phyloP scores from a whole-genome alignment of 2,797 vertebrate species.

The Rachycentron canadum region DNA sequence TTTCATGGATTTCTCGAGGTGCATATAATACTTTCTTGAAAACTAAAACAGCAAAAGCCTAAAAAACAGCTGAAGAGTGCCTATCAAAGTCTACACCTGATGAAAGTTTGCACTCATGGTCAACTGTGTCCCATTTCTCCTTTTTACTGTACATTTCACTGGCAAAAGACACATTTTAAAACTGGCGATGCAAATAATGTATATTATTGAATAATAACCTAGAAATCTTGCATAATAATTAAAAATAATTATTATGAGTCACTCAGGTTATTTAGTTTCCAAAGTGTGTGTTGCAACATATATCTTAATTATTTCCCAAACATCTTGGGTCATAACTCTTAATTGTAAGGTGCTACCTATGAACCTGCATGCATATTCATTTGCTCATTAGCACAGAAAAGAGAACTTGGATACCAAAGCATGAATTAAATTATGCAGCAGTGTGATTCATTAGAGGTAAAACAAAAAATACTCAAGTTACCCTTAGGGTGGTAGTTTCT shows the following conservation, averaged over 20 bases:
- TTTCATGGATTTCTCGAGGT: conserved; percentile 7
- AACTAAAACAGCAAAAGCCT: background rate
- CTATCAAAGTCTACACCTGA: background rate
- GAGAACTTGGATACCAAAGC: conserved; percentile 36
- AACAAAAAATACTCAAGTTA: conserved; percentile 8
- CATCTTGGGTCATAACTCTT: conserved; percentile 19
- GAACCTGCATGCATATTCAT: conserved; percentile 45
- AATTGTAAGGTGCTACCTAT: conserved; percentile 2
- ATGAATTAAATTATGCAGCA: conserved; percentile 35
- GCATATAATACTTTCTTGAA: background rate
- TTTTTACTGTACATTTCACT: background rate
- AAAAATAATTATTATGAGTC: background rate
- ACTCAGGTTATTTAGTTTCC: conserved; percentile 1
- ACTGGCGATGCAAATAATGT: background rate
- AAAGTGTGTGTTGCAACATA: background rate
- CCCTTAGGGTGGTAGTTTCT: conserved; percentile 9
- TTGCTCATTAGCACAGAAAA: conserved; percentile 38
- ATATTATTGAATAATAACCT: conserved; percentile 1
- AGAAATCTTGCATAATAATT: background rate
- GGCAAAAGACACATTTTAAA: background rate
- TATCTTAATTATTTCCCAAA: conserved; percentile 10
- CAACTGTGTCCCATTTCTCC: background rate
- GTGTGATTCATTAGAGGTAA: conserved; percentile 46
- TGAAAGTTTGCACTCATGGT: background rate
- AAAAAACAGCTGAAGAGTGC: background rate